phyloP scores from a whole-genome alignment of 1,140 invertebrate genomes.

The Olivierus martensii region DNA sequence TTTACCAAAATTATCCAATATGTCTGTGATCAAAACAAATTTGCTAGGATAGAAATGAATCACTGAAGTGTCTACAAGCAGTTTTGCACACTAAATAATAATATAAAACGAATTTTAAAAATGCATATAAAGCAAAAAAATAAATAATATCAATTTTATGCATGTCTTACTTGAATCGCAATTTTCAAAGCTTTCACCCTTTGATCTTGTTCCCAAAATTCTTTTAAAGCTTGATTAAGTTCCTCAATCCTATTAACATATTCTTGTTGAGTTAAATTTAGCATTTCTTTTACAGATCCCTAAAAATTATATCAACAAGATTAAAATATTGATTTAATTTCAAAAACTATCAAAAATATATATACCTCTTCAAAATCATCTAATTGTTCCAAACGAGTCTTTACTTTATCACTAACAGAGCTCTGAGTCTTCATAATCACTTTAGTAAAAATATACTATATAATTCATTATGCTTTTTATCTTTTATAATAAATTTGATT shows the following conservation, averaged over 20 bases:
- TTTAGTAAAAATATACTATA: slow-evolving; percentile 29
- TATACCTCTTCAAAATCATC: slow-evolving; percentile 88
- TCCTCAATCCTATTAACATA: slow-evolving; percentile 77
- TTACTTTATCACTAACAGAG: slow-evolving; percentile 72
- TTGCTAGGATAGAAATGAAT: slow-evolving; percentile 95
- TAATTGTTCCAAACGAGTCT: slow-evolving; percentile 77
- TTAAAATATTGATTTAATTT: no score
- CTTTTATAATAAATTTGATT: not conserved
- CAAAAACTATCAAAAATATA: slow-evolving; percentile 12
- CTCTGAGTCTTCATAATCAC: slow-evolving; percentile 61
- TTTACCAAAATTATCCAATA: slow-evolving; percentile 83
- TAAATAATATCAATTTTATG: not conserved
- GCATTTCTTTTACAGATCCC: slow-evolving; percentile 55
- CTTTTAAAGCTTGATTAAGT: slow-evolving; percentile 71
- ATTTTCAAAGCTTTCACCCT: slow-evolving; percentile 93
- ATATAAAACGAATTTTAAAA: slow-evolving; percentile 19
- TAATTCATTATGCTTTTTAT: not conserved
- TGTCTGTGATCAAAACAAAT: slow-evolving; percentile 90
- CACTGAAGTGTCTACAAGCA: slow-evolving; percentile 71
- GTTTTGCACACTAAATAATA: slow-evolving; percentile 66
- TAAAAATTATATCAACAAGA: slow-evolving; percentile 13
- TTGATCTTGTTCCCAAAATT: slow-evolving; percentile 85
- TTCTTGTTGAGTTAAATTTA: slow-evolving; percentile 76
- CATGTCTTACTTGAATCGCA: slow-evolving; percentile 54
- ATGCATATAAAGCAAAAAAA: not conserved